These are phyloP conservation scores for Anabacerthia variegaticeps DNA, from an alignment of 2,797 vertebrate species.

Conservation along the genomic window DNA sequence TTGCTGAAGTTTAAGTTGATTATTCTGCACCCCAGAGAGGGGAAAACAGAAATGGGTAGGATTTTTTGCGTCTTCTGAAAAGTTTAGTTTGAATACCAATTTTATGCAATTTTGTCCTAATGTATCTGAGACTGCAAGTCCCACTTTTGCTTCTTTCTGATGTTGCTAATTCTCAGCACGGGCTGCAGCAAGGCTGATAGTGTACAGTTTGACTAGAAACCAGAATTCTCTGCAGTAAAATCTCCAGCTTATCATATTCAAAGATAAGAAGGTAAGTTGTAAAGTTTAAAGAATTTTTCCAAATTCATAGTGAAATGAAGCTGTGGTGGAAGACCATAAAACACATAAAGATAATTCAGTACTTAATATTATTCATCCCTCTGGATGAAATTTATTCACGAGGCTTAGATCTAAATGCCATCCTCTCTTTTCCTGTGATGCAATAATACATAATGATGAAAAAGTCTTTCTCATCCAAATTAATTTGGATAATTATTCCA, in stretches of 20 bases:
- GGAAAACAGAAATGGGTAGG: background rate
- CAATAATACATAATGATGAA: background rate
- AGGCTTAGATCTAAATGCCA: background rate
- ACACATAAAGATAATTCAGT: background rate
- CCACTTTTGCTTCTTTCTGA: background rate
- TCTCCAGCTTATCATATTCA: background rate
- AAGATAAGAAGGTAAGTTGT: background rate
- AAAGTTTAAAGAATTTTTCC: background rate
- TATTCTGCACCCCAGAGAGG: background rate
- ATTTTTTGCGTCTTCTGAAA: background rate
- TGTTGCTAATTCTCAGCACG: background rate
- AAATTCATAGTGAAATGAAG: background rate
- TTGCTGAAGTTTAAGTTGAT: background rate
- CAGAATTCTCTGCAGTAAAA: background rate
- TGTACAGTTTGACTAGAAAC: background rate
- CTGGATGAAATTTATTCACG: background rate
- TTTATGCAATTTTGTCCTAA: background rate
- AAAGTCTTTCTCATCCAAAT: background rate
- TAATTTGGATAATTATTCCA: background rate
- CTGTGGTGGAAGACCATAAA: background rate
- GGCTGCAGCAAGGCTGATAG: background rate
- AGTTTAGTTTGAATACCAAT: background rate
- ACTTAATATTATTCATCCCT: background rate
- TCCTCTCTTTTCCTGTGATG: background rate
- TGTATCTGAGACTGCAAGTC: background rate